A percentile compares a stretch with the other conserved stretches of the same genome.
These are phyloP conservation scores for Drosophila setifemur DNA, from an alignment of 1,140 invertebrate species.

Conservation along the genomic window DNA sequence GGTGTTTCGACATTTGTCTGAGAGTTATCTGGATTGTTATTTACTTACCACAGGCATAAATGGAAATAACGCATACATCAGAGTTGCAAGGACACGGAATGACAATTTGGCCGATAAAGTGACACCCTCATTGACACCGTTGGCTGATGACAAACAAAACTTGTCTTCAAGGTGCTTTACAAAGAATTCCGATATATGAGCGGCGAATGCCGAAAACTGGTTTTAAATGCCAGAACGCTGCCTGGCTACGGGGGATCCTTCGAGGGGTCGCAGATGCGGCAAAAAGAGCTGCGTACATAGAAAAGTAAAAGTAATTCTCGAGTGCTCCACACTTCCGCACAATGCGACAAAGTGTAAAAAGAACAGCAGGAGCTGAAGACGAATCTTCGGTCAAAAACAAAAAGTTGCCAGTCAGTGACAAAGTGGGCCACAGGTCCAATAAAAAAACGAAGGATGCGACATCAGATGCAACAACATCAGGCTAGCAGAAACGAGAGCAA, in stretches of 20 bases:
- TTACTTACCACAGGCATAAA: constrained; percentile 15
- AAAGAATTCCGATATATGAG: constrained; percentile 41
- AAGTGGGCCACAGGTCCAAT: constrained; percentile 60
- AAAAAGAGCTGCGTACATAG: constrained; percentile 65
- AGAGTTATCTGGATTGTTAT: neutral
- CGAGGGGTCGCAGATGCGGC: constrained; percentile 8
- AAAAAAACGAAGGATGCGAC: constrained; percentile 26
- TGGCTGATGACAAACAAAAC: constrained; percentile 22
- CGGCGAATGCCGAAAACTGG: constrained; percentile 16
- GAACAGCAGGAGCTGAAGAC: constrained; percentile 38
- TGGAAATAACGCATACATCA: constrained; percentile 7
- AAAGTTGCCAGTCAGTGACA: constrained; percentile 69
- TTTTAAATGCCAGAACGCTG: constrained; percentile 8
- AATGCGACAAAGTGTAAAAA: constrained; percentile 74
- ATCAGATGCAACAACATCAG: constrained; percentile 4
- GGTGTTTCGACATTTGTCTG: too few relatives aligned
- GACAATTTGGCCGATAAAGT: too few relatives aligned
- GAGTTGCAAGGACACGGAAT: constrained; percentile 52
- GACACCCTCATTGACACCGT: too few relatives aligned
- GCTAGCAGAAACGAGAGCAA: constrained; percentile 1
- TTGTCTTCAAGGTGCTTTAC: constrained; percentile 45
- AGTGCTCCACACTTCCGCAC: constrained; percentile 66
- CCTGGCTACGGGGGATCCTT: neutral
- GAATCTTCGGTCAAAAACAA: constrained; percentile 47
- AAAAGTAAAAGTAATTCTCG: constrained; percentile 77